Evolutionary conservation across 2,888 invertebrate genomes (phyloP).

Genomic region (Zele albiditarsus): DNA sequence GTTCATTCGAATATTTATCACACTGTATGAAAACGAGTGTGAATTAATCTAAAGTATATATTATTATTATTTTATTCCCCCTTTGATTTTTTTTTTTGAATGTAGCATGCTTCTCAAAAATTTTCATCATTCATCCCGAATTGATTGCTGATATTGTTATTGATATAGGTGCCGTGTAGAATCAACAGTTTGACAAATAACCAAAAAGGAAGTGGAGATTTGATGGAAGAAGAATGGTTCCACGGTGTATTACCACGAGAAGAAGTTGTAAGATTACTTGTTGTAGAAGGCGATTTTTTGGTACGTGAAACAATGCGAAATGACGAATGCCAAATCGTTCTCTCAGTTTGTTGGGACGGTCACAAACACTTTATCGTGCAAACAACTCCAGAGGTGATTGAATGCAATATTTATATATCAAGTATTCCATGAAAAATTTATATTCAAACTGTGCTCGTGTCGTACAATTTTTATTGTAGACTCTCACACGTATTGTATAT

Average conservation of each 20-base stretch:
- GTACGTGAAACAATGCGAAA: constrained; percentile 94
- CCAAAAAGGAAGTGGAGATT: constrained; percentile 76
- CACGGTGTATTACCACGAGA: constrained; percentile 97
- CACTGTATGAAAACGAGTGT: constrained; percentile 16
- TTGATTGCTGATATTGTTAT: background rate
- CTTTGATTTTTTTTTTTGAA: background rate
- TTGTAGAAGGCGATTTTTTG: constrained; percentile 95
- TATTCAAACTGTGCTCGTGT: no score
- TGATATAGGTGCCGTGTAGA: constrained; percentile 63
- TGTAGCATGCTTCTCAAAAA: background rate
- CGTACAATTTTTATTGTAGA: background rate
- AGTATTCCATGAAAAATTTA: no score
- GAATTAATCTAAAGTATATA: background rate
- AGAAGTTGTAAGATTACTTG: constrained; percentile 92
- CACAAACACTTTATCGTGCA: constrained; percentile 98
- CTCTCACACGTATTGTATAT: no score
- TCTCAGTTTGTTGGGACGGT: constrained; percentile 96
- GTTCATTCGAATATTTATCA: constrained; percentile 5
- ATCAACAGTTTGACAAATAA: constrained; percentile 60
- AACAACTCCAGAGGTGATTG: constrained; percentile 87
- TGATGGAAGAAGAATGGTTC: constrained; percentile 97
- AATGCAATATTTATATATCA: background rate
- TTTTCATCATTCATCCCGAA: background rate
- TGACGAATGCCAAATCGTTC: constrained; percentile 92
- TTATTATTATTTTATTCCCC: background rate